A percentile compares a stretch with the other conserved stretches of the same genome.
These are phyloP conservation scores for Drosophila kurseongensis DNA, from an alignment of 1,140 invertebrate species.

Conservation along the genomic window DNA sequence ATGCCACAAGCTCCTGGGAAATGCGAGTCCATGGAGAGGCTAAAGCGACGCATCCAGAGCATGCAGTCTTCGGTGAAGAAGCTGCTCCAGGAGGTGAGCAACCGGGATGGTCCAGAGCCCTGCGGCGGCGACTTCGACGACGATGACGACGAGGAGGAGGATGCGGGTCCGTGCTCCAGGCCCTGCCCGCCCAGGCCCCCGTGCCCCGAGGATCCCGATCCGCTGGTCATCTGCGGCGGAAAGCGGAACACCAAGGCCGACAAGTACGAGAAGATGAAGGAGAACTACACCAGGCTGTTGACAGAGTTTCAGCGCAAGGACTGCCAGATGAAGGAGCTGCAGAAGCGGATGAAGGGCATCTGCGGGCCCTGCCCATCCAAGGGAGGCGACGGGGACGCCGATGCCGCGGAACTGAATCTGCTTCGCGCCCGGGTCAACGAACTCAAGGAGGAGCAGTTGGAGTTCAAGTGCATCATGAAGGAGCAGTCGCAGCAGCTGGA, in stretches of 20 bases:
- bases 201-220: slow-evolving; percentile 71
- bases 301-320: slow-evolving; percentile 77
- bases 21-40: slow-evolving; percentile 65
- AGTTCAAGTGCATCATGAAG: slow-evolving; percentile 88
- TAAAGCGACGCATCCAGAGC: slow-evolving; percentile 63
- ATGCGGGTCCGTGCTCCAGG: background rate
- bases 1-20: slow-evolving; percentile 11
- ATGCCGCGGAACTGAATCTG: slow-evolving; percentile 72
- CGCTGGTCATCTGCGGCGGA: slow-evolving; percentile 67
- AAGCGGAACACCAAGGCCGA: slow-evolving; percentile 76
- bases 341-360: slow-evolving; percentile 74
- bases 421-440: slow-evolving; percentile 71
- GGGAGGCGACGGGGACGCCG: slow-evolving; percentile 51
- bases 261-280: slow-evolving; percentile 76
- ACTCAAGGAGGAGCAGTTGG: slow-evolving; percentile 85
- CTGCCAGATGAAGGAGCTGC: slow-evolving; percentile 75
- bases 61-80: slow-evolving; percentile 75
- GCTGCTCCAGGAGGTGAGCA: slow-evolving; percentile 65
- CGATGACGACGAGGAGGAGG: slow-evolving; percentile 28
- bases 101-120: slow-evolving; percentile 40
- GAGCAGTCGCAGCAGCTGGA: slow-evolving; percentile 90
- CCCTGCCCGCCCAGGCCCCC: slow-evolving; percentile 9
- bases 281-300: slow-evolving; percentile 75
- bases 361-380: slow-evolving; percentile 31
- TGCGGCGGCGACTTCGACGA: slow-evolving; percentile 4